Base-by-base conservation (phyloP, 1,140 invertebrate genomes). In the Harpegnathos saltator region DNA sequence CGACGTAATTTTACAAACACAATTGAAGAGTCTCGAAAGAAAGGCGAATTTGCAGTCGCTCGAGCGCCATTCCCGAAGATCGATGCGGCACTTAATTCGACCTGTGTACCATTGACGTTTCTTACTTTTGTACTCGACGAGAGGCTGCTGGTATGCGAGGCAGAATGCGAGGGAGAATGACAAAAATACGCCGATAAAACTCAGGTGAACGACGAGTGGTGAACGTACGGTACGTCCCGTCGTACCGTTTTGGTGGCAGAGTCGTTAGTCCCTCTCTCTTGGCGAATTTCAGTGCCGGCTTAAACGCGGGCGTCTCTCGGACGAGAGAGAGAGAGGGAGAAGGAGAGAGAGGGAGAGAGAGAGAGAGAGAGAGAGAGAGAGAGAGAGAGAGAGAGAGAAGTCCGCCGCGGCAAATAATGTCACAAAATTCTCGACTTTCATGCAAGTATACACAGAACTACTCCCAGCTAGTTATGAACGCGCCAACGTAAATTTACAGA, bases 161-260 rank as follows among this genome's bases (percentile, higher is more conserved):
- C 7, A 71, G 26, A 26, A 24, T 62, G 33, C 65, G 29, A 33
- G 56, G 26, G 5, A 12, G 68, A 63, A 56, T 12, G 59, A 75
- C 38, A 87, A 73, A 88, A 84, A 69, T 61, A 85, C 59, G 65
- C 77, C 69, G 71, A 71, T 85, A 89, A 89, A 89, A 87, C 72
- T 58, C 24, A 89, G 78, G 83, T 89, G 82, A 89, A 89, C 65
- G 61, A 75, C 50, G 68, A 75, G 73, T 84, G 86, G 84, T 84
- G 88, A 90, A 89, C 56, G 87, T 85, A 88, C 89, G 86, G 88
- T 89, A 89, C 69, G 71, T 19, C 19, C 48, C 86, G 82, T 66
- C 88, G 82, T 80, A 71, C 85, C 88, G 54, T 89, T 89, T 89
- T 80, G 58, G 69, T 80, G 78, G 54, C 83, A 54, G 9, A 85